Conservation (phyloP, 2,888 invertebrate genomes). For the Eurytoma californica region DNA sequence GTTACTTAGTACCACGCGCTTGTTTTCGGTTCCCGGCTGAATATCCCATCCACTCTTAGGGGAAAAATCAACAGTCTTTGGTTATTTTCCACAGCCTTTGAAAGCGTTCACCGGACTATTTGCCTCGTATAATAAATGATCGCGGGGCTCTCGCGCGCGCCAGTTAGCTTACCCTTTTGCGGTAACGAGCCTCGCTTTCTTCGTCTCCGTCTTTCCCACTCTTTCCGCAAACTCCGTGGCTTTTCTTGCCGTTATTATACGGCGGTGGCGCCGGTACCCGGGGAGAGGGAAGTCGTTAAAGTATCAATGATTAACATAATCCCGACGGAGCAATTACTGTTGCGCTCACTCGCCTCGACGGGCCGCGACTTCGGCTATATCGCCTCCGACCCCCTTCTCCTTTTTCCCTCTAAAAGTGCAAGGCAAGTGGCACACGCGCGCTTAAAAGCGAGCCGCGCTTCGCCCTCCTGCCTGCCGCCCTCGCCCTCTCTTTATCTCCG, state of each 20-base stretch:
- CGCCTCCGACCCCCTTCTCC: not conserved
- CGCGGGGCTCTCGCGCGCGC: not conserved
- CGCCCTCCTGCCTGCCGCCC: not conserved
- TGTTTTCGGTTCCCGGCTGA: too few relatives aligned
- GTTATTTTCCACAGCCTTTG: conserved; percentile 38
- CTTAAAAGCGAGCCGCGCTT: conserved; percentile 23
- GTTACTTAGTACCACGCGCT: too few relatives aligned
- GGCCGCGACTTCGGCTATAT: conserved; percentile 42
- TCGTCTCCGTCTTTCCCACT: conserved; percentile 3
- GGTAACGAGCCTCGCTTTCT: conserved; percentile 48
- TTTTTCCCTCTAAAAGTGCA: conserved; percentile 41
- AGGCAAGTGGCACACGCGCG: conserved; percentile 50
- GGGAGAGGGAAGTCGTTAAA: conserved; percentile 54
- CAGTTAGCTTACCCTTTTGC: conserved; percentile 45
- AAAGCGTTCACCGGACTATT: conserved; percentile 38
- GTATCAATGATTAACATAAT: conserved; percentile 58
- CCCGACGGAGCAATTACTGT: conserved; percentile 54
- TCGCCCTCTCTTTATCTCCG: not conserved
- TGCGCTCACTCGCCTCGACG: conserved; percentile 11
- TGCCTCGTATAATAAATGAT: conserved; percentile 47
- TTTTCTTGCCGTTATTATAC: conserved; percentile 49
- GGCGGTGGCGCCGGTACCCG: conserved; percentile 12
- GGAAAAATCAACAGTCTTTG: conserved; percentile 36
- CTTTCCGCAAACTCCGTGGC: conserved; percentile 43
- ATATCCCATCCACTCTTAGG: not conserved